A percentile compares a stretch with the other conserved stretches of the same genome.
Conservation (phyloP, 2,797 vertebrate species). For the Urophycis tenuis region DNA sequence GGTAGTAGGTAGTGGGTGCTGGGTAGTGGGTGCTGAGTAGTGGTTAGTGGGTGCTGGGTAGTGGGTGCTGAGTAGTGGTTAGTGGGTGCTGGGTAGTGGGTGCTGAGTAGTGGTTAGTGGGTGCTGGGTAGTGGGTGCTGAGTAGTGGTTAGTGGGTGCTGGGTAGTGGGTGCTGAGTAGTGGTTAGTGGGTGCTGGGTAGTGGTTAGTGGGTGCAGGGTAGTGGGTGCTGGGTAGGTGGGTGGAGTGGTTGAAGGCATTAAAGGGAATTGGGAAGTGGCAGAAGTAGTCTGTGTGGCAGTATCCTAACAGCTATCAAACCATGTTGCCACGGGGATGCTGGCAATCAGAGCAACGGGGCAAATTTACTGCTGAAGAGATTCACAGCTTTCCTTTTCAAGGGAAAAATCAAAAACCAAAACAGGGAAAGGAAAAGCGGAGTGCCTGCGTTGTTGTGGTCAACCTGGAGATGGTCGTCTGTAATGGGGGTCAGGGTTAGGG, state of each 20-base stretch:
- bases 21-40: slow-evolving; percentile 19
- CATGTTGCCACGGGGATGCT: slow-evolving; percentile 29
- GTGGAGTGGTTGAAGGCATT: slow-evolving; percentile 17
- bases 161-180: too few species aligned
- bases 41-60: not conserved
- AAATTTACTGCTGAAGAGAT: slow-evolving; percentile 61
- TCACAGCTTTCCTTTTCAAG: slow-evolving; percentile 32
- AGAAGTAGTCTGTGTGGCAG: slow-evolving; percentile 57
- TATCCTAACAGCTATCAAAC: slow-evolving; percentile 60
- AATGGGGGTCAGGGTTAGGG: slow-evolving; percentile 41
- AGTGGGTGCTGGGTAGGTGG: slow-evolving; percentile 20
- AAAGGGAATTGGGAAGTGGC: not conserved
- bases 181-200: too few species aligned
- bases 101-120: too few species aligned
- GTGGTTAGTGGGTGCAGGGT: not conserved
- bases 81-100: not conserved
- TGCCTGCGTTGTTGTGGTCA: slow-evolving; percentile 26
- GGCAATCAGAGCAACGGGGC: slow-evolving; percentile 55
- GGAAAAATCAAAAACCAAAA: not conserved
- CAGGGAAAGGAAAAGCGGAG: slow-evolving; percentile 50
- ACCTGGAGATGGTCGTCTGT: slow-evolving; percentile 39
- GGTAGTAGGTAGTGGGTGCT: too few species aligned
- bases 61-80: too few species aligned
- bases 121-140: too few species aligned
- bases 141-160: too few species aligned